A percentile compares a stretch with the other conserved stretches of the same genome.
Conservation (phyloP, 2,888 invertebrate genomes). For the Tipula lateralis region DNA sequence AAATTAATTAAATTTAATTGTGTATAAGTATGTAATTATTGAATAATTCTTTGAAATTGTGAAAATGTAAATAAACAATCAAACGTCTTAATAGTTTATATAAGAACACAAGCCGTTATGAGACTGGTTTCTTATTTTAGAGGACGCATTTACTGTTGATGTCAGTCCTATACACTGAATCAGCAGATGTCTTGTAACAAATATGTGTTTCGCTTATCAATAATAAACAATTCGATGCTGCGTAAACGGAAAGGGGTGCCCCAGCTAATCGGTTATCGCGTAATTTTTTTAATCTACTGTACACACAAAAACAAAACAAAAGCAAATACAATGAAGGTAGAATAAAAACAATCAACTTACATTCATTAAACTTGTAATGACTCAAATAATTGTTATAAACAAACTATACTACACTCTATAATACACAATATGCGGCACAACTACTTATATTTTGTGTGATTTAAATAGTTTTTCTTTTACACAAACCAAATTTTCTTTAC, state of each 20-base stretch:
- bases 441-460: neutral
- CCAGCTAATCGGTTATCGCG: neutral
- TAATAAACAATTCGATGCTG: no score
- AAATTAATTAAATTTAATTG: neutral
- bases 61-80: neutral
- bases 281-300: neutral
- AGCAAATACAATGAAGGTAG: neutral
- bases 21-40: no score
- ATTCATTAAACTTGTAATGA: neutral
- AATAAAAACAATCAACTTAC: neutral
- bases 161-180: no score
- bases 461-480: neutral
- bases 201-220: no score
- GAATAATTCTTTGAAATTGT: neutral
- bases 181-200: no score
- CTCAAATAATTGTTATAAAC: neutral
- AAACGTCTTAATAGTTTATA: neutral
- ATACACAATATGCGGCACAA: neutral
- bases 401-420: neutral
- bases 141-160: no score
- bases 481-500: neutral
- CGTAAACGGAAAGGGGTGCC: neutral
- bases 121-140: no score
- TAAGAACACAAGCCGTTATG: neutral
- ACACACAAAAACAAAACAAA: neutral